phyloP scores from a whole-genome alignment of 2,888 invertebrate genomes.

The Agonopterix alstromeriana region DNA sequence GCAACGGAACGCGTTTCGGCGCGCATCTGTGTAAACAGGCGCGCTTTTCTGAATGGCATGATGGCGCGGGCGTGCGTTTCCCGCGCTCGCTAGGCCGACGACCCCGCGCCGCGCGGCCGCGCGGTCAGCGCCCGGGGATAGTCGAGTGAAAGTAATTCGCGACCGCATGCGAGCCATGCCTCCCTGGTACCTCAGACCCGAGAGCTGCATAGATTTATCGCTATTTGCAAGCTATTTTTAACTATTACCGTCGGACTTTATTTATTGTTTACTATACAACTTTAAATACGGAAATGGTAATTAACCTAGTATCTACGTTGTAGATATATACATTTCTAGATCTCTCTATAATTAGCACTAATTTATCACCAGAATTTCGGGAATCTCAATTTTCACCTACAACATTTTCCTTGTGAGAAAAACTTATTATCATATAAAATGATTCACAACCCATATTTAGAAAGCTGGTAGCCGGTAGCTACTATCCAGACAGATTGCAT shows the following conservation, averaged over 20 bases:
- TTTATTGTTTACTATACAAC: not conserved
- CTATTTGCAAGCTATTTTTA: conserved; percentile 21
- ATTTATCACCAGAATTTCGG: no score
- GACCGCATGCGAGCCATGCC: conserved; percentile 63
- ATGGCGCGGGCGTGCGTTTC: conserved; percentile 54
- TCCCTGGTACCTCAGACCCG: conserved; percentile 41
- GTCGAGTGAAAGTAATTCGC: conserved; percentile 76
- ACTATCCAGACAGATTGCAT: conserved; percentile 1
- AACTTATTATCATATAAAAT: no score
- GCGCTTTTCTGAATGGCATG: conserved; percentile 70
- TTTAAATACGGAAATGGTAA: no score
- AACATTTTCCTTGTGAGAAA: no score
- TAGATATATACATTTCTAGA: no score
- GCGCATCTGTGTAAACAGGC: conserved; percentile 75
- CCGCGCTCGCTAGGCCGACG: conserved; percentile 62
- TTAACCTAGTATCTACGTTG: no score
- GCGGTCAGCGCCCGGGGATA: conserved; percentile 70
- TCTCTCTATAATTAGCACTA: no score
- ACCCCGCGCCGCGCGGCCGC: conserved; percentile 33
- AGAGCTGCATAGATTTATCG: conserved; percentile 22
- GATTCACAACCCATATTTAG: no score
- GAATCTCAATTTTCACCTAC: no score
- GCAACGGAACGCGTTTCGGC: conserved; percentile 71
- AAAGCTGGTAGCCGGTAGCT: no score
- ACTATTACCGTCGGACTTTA: conserved; percentile 3